These are phyloP conservation scores for Orycteropus afer DNA, from an alignment of 2,113 vertebrate genomes.

Conservation along the genomic window DNA sequence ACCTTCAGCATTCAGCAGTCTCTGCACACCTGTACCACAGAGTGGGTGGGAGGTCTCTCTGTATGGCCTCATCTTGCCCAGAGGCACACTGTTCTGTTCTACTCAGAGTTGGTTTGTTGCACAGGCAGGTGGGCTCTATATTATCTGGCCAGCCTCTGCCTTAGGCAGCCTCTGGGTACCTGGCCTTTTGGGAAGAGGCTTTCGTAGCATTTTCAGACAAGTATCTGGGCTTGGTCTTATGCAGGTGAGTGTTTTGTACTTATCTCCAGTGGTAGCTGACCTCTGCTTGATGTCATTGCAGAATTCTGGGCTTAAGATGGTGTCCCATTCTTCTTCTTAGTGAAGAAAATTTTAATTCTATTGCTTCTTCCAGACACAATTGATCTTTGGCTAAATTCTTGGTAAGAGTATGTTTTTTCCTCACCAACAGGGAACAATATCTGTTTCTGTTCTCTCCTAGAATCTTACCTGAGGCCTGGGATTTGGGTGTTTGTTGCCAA, in stretches of 20 bases:
- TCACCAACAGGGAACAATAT: not conserved
- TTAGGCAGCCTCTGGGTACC: not conserved
- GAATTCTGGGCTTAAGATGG: not conserved
- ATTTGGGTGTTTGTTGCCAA: not conserved
- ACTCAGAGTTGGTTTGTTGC: no score
- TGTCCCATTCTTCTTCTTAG: no score
- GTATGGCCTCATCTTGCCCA: not conserved
- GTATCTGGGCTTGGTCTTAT: not conserved
- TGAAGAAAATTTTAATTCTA: not conserved
- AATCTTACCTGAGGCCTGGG: not conserved
- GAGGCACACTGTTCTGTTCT: rapidly evolving
- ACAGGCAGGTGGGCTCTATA: no score
- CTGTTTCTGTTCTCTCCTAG: not conserved
- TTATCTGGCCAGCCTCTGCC: not conserved
- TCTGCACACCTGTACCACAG: rapidly evolving
- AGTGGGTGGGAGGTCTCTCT: not conserved
- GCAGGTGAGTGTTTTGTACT: not conserved
- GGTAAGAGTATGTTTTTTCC: not conserved
- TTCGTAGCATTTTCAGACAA: no score
- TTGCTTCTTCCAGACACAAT: not conserved
- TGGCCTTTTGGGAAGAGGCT: not conserved
- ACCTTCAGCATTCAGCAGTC: not conserved
- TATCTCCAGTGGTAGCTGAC: not conserved
- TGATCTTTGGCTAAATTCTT: not conserved
- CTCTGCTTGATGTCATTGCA: not conserved